Percentiles rank a stretch among this genome's conserved stretches.
phyloP scores from a whole-genome alignment of 2,113 vertebrate species.

The Ciconia maguari region DNA sequence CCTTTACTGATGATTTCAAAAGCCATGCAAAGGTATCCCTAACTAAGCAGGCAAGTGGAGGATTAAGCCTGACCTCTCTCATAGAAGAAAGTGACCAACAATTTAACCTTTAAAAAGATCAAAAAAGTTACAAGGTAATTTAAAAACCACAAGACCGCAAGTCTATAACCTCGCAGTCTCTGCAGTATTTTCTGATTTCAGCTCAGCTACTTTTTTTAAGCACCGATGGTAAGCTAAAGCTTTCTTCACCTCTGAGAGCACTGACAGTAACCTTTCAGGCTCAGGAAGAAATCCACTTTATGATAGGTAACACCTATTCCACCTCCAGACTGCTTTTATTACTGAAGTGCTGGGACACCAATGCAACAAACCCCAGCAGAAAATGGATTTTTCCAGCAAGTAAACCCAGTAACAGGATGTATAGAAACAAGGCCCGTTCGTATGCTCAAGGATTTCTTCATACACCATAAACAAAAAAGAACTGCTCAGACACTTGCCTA shows the following conservation, averaged over 20 bases:
- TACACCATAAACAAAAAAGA: not conserved
- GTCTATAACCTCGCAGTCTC: not conserved
- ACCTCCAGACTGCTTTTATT: not conserved
- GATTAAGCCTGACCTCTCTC: not conserved
- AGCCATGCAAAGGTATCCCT: not conserved
- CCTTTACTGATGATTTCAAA: not conserved
- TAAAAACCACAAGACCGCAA: not conserved
- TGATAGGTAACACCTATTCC: not conserved
- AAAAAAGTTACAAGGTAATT: not conserved
- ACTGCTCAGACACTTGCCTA: not conserved
- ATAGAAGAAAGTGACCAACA: not conserved
- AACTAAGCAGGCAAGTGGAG: not conserved
- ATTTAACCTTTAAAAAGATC: not conserved
- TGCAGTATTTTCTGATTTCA: not conserved
- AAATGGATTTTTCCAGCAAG: not conserved
- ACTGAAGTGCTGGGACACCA: not conserved
- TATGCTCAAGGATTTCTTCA: not conserved
- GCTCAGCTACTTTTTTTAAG: not conserved
- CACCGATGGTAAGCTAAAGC: not conserved
- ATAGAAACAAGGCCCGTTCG: accelerated
- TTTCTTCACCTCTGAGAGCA: not conserved
- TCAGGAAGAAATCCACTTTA: not conserved
- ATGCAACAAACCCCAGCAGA: not conserved
- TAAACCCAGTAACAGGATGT: not conserved
- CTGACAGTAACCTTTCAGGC: not conserved